phyloP scores from a whole-genome alignment of 2,888 invertebrate genomes.

The Pristionchus entomophagus region DNA sequence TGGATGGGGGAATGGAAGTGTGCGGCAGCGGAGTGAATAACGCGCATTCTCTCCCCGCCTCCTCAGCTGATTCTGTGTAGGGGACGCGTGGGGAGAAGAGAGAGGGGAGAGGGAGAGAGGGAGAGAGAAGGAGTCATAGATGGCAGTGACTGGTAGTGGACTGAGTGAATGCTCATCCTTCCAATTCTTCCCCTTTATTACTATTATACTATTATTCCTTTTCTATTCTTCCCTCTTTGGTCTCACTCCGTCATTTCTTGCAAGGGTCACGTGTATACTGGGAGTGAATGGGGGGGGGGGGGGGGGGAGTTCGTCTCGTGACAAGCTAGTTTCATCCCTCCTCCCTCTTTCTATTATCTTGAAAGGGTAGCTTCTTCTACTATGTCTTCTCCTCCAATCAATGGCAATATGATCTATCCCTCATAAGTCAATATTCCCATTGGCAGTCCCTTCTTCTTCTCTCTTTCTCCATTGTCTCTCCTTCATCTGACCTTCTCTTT shows the following conservation, averaged over 20 bases:
- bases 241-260: background rate
- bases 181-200: background rate
- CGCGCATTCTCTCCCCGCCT: constrained; percentile 15
- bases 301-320: background rate
- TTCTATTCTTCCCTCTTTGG: background rate
- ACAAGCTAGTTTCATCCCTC: background rate
- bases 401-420: background rate
- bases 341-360: background rate
- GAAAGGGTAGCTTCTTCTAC: background rate
- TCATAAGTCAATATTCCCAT: background rate
- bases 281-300: too few species aligned
- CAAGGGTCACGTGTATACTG: background rate
- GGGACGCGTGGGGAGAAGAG: background rate
- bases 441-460: constrained; percentile 2
- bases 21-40: background rate
- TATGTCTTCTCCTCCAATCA: background rate
- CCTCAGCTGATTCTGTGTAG: constrained; percentile 38
- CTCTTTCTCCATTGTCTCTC: background rate
- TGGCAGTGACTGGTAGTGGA: constrained; percentile 24
- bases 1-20: background rate
- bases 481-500: background rate
- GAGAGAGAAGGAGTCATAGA: constrained; percentile 17
- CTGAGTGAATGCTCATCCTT: background rate
- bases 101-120: background rate
- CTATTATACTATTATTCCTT: too few species aligned